phyloP scores from a whole-genome alignment of 2,113 vertebrate species.

The Engraulis encrasicolus region DNA sequence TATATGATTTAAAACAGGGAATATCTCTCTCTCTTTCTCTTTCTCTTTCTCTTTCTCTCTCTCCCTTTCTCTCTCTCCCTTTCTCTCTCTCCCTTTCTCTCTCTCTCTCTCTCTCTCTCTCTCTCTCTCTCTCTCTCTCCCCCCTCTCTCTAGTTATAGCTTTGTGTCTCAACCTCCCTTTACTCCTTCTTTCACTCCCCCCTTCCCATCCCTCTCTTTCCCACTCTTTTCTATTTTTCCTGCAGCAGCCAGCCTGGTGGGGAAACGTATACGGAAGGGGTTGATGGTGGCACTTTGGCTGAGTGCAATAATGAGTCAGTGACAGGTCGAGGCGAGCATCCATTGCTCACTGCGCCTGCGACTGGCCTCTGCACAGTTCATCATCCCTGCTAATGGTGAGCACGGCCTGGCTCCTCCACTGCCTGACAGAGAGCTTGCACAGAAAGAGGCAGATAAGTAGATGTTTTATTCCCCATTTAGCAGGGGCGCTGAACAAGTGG shows the following conservation, averaged over 20 bases:
- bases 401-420: background rate
- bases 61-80: background rate
- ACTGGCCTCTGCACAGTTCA: constrained; percentile 11
- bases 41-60: background rate
- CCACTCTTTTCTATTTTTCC: background rate
- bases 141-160: background rate
- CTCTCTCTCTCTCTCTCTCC: background rate
- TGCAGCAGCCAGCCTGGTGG: background rate
- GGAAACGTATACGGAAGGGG: background rate
- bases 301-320: constrained; percentile 8
- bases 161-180: too few relatives aligned
- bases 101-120: background rate
- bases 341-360: background rate
- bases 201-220: background rate
- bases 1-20: background rate
- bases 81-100: background rate
- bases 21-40: background rate
- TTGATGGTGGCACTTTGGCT: constrained; percentile 17
- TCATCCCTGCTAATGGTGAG: constrained; percentile 11
- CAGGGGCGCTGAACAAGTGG: constrained; percentile 13
- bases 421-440: background rate
- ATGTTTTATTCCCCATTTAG: constrained; percentile 18
- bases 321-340: constrained; percentile 13
- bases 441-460: constrained; percentile 14
- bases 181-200: background rate